phyloP scores from a whole-genome alignment of 2,797 vertebrate genomes.

The Coendou prehensilis region DNA sequence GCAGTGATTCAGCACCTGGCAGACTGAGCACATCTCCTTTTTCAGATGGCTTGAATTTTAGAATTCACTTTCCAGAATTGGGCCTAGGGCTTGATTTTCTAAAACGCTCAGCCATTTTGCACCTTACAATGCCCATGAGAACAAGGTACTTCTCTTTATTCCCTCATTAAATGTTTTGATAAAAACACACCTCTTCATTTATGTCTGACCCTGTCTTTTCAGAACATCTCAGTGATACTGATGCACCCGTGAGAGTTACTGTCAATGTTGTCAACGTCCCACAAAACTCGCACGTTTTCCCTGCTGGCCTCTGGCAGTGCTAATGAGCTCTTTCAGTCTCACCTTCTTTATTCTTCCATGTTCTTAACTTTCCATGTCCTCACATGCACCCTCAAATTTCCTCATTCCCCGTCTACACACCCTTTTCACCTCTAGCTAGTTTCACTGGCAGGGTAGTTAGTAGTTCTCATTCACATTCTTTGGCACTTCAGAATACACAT shows the following conservation, averaged over 20 bases:
- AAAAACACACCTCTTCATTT: not conserved
- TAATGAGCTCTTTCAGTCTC: not conserved
- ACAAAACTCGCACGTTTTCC: not conserved
- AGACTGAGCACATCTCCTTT: not conserved
- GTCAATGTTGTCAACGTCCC: not conserved
- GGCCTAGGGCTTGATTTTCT: not conserved
- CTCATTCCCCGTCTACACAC: not conserved
- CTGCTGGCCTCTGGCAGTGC: not conserved
- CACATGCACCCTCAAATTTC: no score
- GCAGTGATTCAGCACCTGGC: not conserved
- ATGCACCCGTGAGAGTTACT: not conserved
- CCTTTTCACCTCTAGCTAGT: not conserved
- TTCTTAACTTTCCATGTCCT: not conserved
- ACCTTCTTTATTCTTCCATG: not conserved
- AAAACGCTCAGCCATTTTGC: not conserved
- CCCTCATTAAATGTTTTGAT: not conserved
- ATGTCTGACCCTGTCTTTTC: not conserved
- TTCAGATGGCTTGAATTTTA: conserved; percentile 15
- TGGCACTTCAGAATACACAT: not conserved
- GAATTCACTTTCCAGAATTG: not conserved
- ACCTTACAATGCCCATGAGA: not conserved
- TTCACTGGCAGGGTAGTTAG: not conserved
- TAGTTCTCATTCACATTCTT: not conserved
- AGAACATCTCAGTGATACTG: not conserved
- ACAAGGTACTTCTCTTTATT: not conserved